Percentiles rank a stretch among this genome's conserved stretches.
Conservation (phyloP, 2,888 invertebrate species). For the Deroplatys truncata region DNA sequence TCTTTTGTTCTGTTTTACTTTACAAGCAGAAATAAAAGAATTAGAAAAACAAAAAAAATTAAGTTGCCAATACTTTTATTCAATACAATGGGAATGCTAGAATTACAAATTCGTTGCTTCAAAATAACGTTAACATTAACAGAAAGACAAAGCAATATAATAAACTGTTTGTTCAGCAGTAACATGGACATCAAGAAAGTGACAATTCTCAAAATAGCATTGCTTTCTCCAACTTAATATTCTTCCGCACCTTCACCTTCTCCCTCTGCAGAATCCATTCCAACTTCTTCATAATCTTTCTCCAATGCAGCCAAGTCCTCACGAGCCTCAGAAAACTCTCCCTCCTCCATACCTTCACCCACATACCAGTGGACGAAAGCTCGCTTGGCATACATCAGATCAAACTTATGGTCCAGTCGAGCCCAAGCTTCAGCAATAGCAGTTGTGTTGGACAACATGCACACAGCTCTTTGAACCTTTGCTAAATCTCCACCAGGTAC, state of each 20-base stretch:
- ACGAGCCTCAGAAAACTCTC: slow-evolving; percentile 76
- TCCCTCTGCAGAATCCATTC: slow-evolving; percentile 56
- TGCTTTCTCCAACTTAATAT: slow-evolving; percentile 17
- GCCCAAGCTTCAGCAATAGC: slow-evolving; percentile 98
- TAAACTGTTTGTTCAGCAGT: too few relatives aligned
- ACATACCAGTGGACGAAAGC: slow-evolving; percentile 97
- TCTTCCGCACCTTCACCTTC: slow-evolving; percentile 50
- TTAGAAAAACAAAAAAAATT: too few relatives aligned
- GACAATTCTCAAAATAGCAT: too few relatives aligned
- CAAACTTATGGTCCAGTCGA: slow-evolving; percentile 92
- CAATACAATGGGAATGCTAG: too few relatives aligned
- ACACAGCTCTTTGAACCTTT: slow-evolving; percentile 93
- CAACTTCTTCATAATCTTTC: slow-evolving; percentile 71
- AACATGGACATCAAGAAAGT: too few relatives aligned
- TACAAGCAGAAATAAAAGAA: too few relatives aligned
- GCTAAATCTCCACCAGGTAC: slow-evolving; percentile 95
- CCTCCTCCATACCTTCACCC: slow-evolving; percentile 81
- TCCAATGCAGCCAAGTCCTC: slow-evolving; percentile 72
- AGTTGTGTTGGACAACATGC: slow-evolving; percentile 97
- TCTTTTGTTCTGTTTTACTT: too few relatives aligned
- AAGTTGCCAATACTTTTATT: too few relatives aligned
- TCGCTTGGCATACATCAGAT: slow-evolving; percentile 94
- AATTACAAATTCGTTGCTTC: too few relatives aligned
- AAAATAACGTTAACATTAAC: too few relatives aligned
- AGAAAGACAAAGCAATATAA: too few relatives aligned